Evolutionary conservation across 2,888 invertebrate genomes (phyloP).

Genomic region (Danaus chrysippus): DNA sequence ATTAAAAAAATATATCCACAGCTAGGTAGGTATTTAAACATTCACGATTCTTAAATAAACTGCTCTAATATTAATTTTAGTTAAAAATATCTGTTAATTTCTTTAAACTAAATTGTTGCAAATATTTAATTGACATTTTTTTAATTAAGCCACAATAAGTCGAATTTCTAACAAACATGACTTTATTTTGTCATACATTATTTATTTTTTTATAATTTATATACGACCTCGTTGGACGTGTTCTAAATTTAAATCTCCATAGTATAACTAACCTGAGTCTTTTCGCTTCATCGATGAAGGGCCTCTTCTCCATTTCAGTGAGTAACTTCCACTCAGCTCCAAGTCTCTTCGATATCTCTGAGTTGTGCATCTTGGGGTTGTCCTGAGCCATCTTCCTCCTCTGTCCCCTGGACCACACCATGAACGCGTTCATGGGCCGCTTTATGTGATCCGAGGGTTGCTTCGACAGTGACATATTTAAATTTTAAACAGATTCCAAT

Average conservation of each 20-base stretch:
- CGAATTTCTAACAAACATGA: too few relatives aligned
- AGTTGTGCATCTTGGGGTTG: constrained; percentile 96
- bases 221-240: too few relatives aligned
- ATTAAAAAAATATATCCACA: too few relatives aligned
- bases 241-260: background rate
- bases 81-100: too few relatives aligned
- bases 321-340: constrained; percentile 94
- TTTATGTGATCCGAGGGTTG: constrained; percentile 88
- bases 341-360: constrained; percentile 92
- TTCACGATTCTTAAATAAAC: too few relatives aligned
- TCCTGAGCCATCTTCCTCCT: constrained; percentile 95
- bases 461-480: constrained; percentile 65
- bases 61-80: too few relatives aligned
- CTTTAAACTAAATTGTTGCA: too few relatives aligned
- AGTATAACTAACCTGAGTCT: constrained; percentile 83
- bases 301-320: constrained; percentile 90
- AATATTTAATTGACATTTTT: too few relatives aligned
- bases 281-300: constrained; percentile 95
- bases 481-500: constrained; percentile 12
- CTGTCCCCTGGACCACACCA: constrained; percentile 96
- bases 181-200: too few relatives aligned
- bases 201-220: too few relatives aligned
- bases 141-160: too few relatives aligned
- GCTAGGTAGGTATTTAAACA: too few relatives aligned
- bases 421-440: constrained; percentile 96